These are phyloP conservation scores for Volucella inanis DNA, from an alignment of 2,888 invertebrate species.

Conservation along the genomic window DNA sequence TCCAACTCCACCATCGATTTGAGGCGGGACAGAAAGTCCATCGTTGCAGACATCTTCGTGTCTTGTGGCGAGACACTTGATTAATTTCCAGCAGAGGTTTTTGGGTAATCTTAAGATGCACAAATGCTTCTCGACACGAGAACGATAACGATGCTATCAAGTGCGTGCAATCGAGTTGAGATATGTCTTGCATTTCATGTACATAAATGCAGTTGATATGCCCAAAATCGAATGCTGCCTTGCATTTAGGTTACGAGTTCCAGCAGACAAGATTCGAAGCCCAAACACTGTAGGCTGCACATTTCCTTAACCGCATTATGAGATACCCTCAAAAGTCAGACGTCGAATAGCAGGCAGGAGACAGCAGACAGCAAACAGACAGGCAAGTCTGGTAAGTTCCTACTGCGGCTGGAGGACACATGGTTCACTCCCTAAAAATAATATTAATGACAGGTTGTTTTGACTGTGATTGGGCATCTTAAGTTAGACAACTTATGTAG, in stretches of 20 bases:
- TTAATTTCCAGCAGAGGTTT: constrained; percentile 68
- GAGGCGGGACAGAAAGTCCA: constrained; percentile 49
- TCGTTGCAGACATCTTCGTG: constrained; percentile 44
- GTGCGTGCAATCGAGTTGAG: constrained; percentile 68
- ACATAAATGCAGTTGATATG: constrained; percentile 48
- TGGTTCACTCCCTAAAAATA: constrained; percentile 65
- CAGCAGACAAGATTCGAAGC: constrained; percentile 1
- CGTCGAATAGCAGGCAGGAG: constrained; percentile 48
- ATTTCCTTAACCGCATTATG: constrained; percentile 40
- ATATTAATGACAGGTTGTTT: constrained; percentile 73
- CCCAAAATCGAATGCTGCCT: constrained; percentile 33
- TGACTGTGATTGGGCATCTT: constrained; percentile 70
- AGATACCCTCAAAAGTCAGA: constrained; percentile 9
- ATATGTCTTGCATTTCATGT: constrained; percentile 59
- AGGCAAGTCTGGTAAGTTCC: constrained; percentile 54
- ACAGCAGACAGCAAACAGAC: constrained; percentile 46
- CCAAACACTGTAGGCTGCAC: constrained; percentile 27
- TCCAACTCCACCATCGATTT: constrained; percentile 35
- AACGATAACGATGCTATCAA: constrained; percentile 45
- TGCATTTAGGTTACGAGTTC: constrained; percentile 57
- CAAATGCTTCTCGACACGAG: constrained; percentile 27
- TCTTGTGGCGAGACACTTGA: constrained; percentile 67
- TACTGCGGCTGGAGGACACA: constrained; percentile 36
- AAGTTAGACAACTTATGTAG: constrained; percentile 60
- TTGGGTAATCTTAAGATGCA: constrained; percentile 64